Evolutionary conservation across 2,888 invertebrate genomes (phyloP), one percentile per base, ranked within the genome.

Genomic region (Cheilosia vulpina): DNA sequence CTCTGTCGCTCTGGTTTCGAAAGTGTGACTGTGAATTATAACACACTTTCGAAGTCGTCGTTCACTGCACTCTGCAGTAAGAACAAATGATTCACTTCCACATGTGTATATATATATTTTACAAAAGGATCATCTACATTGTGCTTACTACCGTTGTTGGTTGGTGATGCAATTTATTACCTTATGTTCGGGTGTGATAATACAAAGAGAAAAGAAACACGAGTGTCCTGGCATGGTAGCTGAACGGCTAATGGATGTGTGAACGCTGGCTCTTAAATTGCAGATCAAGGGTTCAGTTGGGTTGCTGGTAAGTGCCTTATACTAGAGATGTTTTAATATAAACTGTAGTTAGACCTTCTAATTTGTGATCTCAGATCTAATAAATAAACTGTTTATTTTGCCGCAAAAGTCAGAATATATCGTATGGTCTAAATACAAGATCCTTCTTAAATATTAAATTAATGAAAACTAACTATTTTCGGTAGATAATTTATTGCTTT

Each of bases 41-140:
- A 43, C 11, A 11, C 43, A 50, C 38, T 57, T 43, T 63, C 52
- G 47, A 66, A 43, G 43, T 57, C 17, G 50, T 45, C 13, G 2
- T 27, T 27, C 21, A 41, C 24, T 38, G 11, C 15, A 52, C 45
- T 17, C 43, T 4, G 52, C 50, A 7, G 41, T 52, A 65, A 57
- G 50, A 60, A 82, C 60, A 68, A 83, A 72, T 83, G 78, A 83
- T 75, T 65, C 84, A 73, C 60, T n/a, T 73, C 76, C 52, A 57
- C 68, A 50, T 53, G 50, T 60, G 38, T 1, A 9, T 17, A 17
- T 17, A 7, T 57, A 38, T 31, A n/a, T 52, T 11, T 21, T 38
- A 55, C 53, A 45, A 53, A 77, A 65, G 79, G 79, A 79, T 79
- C 73, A 75, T 72, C 55, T 45, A 69, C 50, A 60, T 66, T 73